Conservation (phyloP, 2,113 vertebrate species). For the Percina caprodes region DNA sequence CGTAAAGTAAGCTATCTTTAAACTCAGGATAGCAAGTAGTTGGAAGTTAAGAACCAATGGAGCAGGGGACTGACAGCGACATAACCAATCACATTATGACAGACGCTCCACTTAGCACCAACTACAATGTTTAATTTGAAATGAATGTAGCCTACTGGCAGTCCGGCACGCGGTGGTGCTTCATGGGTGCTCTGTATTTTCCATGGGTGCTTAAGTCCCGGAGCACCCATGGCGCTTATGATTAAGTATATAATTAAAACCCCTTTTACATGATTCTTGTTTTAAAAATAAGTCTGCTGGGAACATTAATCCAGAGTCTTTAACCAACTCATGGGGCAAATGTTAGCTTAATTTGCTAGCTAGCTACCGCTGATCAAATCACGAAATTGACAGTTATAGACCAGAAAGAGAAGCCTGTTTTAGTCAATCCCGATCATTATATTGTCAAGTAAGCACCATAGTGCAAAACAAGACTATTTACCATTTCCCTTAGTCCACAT, state of each 20-base stretch:
- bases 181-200: no score
- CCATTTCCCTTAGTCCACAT: background rate
- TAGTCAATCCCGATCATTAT: background rate
- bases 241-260: background rate
- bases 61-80: no score
- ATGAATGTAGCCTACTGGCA: no score
- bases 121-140: no score
- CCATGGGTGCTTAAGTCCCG: no score
- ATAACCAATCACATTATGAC: no score
- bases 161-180: no score
- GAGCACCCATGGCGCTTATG: no score
- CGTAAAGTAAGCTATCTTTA: no score
- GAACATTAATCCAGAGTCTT: background rate
- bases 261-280: background rate
- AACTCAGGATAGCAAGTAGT: no score
- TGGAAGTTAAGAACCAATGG: no score
- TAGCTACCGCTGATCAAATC: background rate
- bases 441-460: background rate
- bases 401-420: background rate
- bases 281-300: background rate
- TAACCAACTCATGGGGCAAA: background rate
- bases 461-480: background rate
- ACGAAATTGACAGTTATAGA: background rate
- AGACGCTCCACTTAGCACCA: no score
- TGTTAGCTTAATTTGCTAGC: conserved; percentile 7